Evolutionary conservation across 2,888 invertebrate genomes (phyloP), one percentile per base, ranked within the genome.

Genomic region (Tachina fera): DNA sequence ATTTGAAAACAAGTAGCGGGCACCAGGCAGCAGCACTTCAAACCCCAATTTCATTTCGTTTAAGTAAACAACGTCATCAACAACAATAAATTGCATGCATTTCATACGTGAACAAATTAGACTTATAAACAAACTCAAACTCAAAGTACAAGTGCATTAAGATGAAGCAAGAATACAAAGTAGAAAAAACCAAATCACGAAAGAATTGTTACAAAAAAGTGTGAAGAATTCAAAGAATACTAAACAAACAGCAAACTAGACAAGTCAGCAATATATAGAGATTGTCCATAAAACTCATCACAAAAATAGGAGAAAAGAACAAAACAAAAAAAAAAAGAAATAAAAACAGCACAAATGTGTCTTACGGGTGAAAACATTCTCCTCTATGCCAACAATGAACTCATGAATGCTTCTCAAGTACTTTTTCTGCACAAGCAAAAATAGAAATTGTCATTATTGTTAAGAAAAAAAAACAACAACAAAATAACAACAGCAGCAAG

Each of bases 161-260:
- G 61, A 58, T 67, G 65, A 19, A 43, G 43, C 22, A 63, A 49
- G 49, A 10, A 19, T 31, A 31, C 31, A 31, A 31, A 31, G 6
- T 9, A 13, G 43, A 41, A 19, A 9, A 61, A 53, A 14, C 8
- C 43, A 53, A 51, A 31, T 31, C 31, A 31, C 31, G 63, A 79
- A 78, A 39, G 61, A 78, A 83, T 74, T 49, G 61, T 65, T 80
- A 67, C 9, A 58, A 47, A 78, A 74, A 78, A 83, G 83, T 79
- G 83, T 83, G 74, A 79, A 74, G 78, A 83, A 83, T 83, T 83
- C 70, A 65, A 79, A 79, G 74, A 83, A 83, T 74, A 61, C 60
- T 71, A 70, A 83, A 74, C 68, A 84, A 84, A 71, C 60, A 76
- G 22, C 51, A 78, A n/a, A 19, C 75, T 71, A 65, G 43, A 76